phyloP scores from a whole-genome alignment of 2,797 vertebrate genomes.

The Alcedo quadribrachys region DNA sequence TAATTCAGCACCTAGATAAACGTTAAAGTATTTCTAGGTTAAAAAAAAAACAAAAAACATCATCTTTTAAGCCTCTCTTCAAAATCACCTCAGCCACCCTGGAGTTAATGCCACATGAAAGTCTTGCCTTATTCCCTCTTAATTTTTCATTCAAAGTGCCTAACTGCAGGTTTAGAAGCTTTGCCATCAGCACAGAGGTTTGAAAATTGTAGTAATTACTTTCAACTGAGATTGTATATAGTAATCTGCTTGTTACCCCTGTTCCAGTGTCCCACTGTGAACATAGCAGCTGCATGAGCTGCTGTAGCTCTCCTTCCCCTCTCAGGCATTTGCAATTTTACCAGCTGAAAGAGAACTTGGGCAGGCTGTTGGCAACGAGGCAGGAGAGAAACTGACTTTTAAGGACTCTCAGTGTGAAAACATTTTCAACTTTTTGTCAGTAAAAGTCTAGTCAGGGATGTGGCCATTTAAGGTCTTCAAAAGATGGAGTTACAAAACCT shows the following conservation, averaged over 20 bases:
- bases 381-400: background rate
- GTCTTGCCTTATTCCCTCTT: background rate
- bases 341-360: background rate
- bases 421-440: background rate
- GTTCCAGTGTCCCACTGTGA: background rate
- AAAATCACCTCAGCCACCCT: background rate
- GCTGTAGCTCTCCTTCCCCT: background rate
- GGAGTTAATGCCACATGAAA: background rate
- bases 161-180: background rate
- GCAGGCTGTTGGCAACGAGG: background rate
- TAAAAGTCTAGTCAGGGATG: background rate
- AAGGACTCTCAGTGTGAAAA: background rate
- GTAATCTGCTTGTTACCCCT: background rate
- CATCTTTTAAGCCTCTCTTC: background rate
- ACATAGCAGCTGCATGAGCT: background rate
- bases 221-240: background rate
- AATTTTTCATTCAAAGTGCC: background rate
- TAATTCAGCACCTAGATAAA: background rate
- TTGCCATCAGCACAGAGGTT: conserved; percentile 4
- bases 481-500: background rate
- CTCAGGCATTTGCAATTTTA: background rate
- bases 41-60: background rate
- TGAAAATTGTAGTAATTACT: conserved; percentile 13
- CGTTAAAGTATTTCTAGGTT: background rate
- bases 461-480: background rate